Percentiles rank a stretch among this genome's conserved stretches.
Evolutionary conservation across 2,888 invertebrate species (phyloP).

Genomic region (Scaptomyza cyrtandrae): DNA sequence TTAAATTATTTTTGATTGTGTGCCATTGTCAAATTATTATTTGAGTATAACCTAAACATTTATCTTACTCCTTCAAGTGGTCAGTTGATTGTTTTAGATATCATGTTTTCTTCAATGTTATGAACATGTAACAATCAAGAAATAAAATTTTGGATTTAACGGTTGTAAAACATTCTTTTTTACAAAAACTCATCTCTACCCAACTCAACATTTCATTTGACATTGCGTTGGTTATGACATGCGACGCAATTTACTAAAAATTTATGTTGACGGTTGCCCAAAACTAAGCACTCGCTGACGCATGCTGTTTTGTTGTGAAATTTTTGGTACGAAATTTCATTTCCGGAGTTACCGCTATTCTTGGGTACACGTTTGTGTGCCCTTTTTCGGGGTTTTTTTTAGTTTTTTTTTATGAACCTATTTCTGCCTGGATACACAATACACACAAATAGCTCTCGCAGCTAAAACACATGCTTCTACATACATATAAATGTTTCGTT

Average conservation of each 20-base stretch:
- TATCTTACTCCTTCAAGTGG: no score
- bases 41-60: no score
- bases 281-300: slow-evolving; percentile 37
- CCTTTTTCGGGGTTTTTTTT: slow-evolving; percentile 6
- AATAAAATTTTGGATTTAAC: no score
- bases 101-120: no score
- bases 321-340: slow-evolving; percentile 13
- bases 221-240: neutral
- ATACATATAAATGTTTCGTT: slow-evolving; percentile 2
- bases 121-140: no score
- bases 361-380: slow-evolving; percentile 21
- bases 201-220: neutral
- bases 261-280: neutral
- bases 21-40: no score
- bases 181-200: no score
- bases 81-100: no score
- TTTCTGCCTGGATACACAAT: slow-evolving; percentile 67
- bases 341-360: slow-evolving; percentile 30
- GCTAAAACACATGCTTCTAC: slow-evolving; percentile 28
- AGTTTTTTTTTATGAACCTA: slow-evolving; percentile 57
- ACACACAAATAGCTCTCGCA: slow-evolving; percentile 30
- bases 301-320: slow-evolving; percentile 14
- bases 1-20: no score
- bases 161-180: no score
- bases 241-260: neutral